Evolutionary conservation across 2,888 invertebrate genomes (phyloP).

Genomic region (Agelastica alni): DNA sequence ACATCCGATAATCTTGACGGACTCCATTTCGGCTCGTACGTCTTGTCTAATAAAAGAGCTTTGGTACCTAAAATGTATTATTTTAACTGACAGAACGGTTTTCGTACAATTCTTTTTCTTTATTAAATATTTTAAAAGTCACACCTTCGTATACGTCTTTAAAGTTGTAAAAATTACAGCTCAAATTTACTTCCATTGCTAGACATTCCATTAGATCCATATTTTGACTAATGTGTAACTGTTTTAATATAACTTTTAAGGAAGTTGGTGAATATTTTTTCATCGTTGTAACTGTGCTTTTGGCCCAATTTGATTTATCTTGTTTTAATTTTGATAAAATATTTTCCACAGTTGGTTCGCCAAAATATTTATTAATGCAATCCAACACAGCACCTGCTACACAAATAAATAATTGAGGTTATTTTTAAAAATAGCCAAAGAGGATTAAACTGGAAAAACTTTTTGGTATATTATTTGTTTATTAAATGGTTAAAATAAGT

Average conservation of each 20-base stretch:
- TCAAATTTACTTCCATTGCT: conserved; percentile 86
- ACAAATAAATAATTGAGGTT: no score
- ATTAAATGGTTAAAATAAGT: no score
- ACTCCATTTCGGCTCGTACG: conserved; percentile 1
- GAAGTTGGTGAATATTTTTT: conserved; percentile 88
- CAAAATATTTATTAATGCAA: conserved; percentile 83
- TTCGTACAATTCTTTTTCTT: no score
- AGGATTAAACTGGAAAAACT: no score
- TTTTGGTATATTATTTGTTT: no score
- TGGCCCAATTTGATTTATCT: conserved; percentile 84
- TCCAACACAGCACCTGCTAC: no score
- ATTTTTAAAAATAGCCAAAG: no score
- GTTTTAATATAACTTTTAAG: conserved; percentile 81
- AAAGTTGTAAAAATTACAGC: conserved; percentile 65
- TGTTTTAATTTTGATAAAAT: conserved; percentile 73
- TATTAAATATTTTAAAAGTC: no score
- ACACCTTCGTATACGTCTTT: conserved; percentile 84
- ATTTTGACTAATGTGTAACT: conserved; percentile 75
- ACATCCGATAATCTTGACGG: conserved; percentile 8
- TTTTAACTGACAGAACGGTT: no score
- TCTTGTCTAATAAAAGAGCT: background rate
- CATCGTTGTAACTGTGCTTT: conserved; percentile 70
- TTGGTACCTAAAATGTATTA: conserved; percentile 1
- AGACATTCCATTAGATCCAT: conserved; percentile 81
- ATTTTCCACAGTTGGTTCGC: conserved; percentile 74